phyloP scores from a whole-genome alignment of 2,797 vertebrate species.

The Pelochelys cantorii region DNA sequence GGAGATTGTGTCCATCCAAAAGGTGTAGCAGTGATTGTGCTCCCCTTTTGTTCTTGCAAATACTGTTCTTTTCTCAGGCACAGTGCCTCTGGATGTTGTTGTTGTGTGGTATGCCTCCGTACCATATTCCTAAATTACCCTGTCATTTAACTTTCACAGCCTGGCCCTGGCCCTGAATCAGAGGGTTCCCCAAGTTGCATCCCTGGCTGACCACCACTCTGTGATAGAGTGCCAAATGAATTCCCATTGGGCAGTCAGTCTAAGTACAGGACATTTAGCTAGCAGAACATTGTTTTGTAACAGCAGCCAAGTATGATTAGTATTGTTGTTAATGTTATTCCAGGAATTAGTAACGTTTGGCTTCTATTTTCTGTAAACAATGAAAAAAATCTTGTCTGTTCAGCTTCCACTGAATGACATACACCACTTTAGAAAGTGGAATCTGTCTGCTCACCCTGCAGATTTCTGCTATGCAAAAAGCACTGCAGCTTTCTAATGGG shows the following conservation, averaged over 20 bases:
- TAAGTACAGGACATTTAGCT: background rate
- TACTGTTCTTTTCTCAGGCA: accelerated
- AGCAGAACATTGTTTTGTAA: background rate
- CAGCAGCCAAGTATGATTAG: conserved; percentile 12
- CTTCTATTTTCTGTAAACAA: conserved; percentile 3
- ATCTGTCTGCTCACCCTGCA: background rate
- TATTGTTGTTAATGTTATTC: conserved; percentile 13
- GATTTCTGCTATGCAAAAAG: background rate
- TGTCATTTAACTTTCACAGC: background rate
- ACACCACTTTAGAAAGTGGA: background rate
- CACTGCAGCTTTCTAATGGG: background rate
- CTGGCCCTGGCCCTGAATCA: background rate
- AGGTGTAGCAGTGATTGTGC: background rate
- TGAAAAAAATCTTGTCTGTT: background rate
- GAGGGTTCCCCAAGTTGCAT: background rate
- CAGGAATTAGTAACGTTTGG: conserved; percentile 16
- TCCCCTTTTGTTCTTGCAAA: background rate
- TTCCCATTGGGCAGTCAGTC: background rate
- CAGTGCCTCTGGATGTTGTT: background rate
- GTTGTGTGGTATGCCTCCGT: background rate
- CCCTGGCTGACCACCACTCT: background rate
- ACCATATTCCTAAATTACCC: background rate
- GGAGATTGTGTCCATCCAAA: background rate
- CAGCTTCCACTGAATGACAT: background rate
- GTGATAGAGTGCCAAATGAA: background rate